Base-by-base conservation (phyloP, 35 echinoderm and acorn worm species). In the Eucidaris tribuloides region DNA sequence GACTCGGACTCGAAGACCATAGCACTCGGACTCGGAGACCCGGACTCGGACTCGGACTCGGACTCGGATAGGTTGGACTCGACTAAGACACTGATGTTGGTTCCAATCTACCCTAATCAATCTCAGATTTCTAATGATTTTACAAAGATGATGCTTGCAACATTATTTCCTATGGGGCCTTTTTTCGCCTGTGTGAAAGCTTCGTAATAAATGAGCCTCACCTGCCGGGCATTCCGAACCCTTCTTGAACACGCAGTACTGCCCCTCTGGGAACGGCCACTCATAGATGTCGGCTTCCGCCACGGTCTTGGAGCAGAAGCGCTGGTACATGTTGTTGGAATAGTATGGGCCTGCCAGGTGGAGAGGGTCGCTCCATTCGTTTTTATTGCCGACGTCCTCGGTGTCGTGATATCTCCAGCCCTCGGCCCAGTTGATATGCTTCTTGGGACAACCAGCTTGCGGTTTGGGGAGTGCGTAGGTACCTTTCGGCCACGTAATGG, bases 171-270 rank as follows among this genome's bases (percentile, higher is more conserved):
- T n/a, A n/a, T n/a, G n/a, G n/a, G n/a, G n/a, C n/a, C n/a, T n/a
- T n/a, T n/a, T n/a, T n/a, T n/a, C n/a, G n/a, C n/a, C n/a, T n/a
- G n/a, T n/a, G n/a, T n/a, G n/a, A n/a, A n/a, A n/a, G n/a, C n/a
- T n/a, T n/a, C n/a, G n/a, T n/a, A n/a, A n/a, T n/a, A n/a, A n/a
- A n/a, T n/a, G n/a, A n/a, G n/a, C n/a, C 59, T 70, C 31, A 64
- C 85, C 72, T 34, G 20, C 37, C 7, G 85, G 85, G 37, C 85
- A 88, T 7, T 3, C 14, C 6, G 22, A 35, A 38, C 49, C 65
- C 59, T 89, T 89, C 46, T 77, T 76, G 44, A 83, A 74, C n/a
- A 89, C 36, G 39, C 87, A 89, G 65, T 89, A 89, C 23, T 89
- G 41, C 55, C 87, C 87, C 4, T 35, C 17, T 9, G 55, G 31